These are phyloP conservation scores for Ciconia stormi DNA, from an alignment of 2,113 vertebrate species.

Conservation along the genomic window DNA sequence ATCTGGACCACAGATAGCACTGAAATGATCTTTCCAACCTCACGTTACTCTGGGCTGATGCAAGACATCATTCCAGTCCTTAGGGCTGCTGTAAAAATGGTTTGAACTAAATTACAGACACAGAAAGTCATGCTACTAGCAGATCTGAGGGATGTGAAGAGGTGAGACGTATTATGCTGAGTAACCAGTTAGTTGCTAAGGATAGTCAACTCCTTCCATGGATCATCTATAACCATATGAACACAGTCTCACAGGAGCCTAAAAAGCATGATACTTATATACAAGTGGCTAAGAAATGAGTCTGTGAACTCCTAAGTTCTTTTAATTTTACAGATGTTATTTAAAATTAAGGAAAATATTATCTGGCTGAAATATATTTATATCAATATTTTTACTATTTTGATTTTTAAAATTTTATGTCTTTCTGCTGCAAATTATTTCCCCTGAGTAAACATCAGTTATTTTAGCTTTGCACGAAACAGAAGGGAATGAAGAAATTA, in stretches of 20 bases:
- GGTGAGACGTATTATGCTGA: not conserved
- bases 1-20: not conserved
- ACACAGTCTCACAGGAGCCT: not conserved
- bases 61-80: not conserved
- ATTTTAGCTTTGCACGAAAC: not conserved
- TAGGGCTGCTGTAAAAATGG: not conserved
- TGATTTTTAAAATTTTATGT: not conserved
- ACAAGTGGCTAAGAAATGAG: not conserved
- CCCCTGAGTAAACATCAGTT: not conserved
- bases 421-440: not conserved
- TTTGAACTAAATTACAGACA: not conserved
- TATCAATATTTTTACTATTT: not conserved
- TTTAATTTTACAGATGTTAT: not conserved
- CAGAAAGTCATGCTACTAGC: rapidly evolving
- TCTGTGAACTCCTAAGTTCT: not conserved
- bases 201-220: not conserved
- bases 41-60: not conserved
- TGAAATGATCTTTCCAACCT: not conserved
- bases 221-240: too few relatives aligned
- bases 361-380: not conserved
- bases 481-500: not conserved
- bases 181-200: not conserved
- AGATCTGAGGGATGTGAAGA: not conserved
- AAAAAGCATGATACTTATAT: not conserved
- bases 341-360: not conserved